phyloP scores from a whole-genome alignment of 2,797 vertebrate species.

The Danio aesculapii region DNA sequence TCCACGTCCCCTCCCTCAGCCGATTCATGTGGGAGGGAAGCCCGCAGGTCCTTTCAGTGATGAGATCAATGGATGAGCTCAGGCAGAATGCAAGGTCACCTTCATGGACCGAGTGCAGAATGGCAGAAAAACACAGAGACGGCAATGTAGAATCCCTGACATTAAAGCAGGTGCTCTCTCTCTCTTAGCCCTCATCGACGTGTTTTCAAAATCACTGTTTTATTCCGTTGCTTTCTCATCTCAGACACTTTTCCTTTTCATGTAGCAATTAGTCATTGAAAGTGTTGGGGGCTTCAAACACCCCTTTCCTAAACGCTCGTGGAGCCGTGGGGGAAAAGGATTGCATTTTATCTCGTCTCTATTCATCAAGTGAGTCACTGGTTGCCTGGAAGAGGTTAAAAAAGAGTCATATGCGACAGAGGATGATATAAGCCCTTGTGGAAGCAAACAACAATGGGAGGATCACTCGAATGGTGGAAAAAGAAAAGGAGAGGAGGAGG shows the following conservation, averaged over 20 bases:
- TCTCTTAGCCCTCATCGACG: not conserved
- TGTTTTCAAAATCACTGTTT: conserved; percentile 13
- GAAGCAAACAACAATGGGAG: conserved; percentile 16
- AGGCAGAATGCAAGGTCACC: conserved; percentile 68
- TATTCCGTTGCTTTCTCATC: conserved; percentile 22
- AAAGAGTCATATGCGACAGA: conserved; percentile 34
- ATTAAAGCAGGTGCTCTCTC: conserved; percentile 12
- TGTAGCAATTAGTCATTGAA: conserved; percentile 46
- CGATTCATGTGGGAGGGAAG: conserved; percentile 66
- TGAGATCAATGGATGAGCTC: conserved; percentile 63
- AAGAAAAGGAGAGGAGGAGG: conserved; percentile 14
- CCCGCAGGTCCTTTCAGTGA: conserved; percentile 61
- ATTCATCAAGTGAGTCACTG: conserved; percentile 49
- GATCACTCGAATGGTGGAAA: not conserved
- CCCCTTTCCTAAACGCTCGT: not conserved
- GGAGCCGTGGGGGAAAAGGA: conserved; percentile 1
- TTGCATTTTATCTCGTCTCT: conserved; percentile 31
- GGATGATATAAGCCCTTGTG: conserved; percentile 20
- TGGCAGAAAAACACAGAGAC: conserved; percentile 12
- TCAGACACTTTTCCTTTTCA: conserved; percentile 29
- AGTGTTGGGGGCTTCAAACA: not conserved
- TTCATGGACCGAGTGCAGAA: conserved; percentile 52
- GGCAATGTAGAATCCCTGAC: not conserved
- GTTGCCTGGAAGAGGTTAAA: conserved; percentile 26
- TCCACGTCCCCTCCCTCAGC: conserved; percentile 47